Conservation (phyloP, 2,113 vertebrate species). For the Quiscalus mexicanus region DNA sequence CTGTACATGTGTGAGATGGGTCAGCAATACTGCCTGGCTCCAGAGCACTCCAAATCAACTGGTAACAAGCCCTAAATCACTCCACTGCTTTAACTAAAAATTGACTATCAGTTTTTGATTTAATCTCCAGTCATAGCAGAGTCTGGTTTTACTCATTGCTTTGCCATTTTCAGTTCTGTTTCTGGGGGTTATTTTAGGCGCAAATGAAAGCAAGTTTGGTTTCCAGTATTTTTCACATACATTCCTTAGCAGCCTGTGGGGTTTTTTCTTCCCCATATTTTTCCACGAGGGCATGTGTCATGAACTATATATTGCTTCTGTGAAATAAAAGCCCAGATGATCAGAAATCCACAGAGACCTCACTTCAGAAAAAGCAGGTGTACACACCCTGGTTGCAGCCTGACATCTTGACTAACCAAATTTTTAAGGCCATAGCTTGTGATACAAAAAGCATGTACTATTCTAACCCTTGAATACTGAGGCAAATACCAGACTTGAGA, state of each 20-base stretch:
- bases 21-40: background rate
- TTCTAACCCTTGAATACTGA: background rate
- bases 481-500: background rate
- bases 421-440: background rate
- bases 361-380: background rate
- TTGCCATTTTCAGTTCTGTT: background rate
- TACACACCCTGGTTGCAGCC: background rate
- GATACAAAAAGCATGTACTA: background rate
- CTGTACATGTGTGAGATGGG: background rate
- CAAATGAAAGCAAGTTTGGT: background rate
- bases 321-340: background rate
- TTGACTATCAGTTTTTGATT: background rate
- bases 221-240: background rate
- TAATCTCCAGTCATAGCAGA: background rate
- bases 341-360: background rate
- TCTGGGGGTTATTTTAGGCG: background rate
- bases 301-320: background rate
- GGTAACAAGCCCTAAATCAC: background rate
- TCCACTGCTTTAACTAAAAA: background rate
- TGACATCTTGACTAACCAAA: background rate
- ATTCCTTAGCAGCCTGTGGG: background rate
- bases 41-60: background rate
- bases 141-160: background rate
- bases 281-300: background rate
- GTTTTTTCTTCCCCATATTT: accelerated